Base-by-base conservation (phyloP, 2,797 vertebrate genomes). In the Chromobotia macracanthus region DNA sequence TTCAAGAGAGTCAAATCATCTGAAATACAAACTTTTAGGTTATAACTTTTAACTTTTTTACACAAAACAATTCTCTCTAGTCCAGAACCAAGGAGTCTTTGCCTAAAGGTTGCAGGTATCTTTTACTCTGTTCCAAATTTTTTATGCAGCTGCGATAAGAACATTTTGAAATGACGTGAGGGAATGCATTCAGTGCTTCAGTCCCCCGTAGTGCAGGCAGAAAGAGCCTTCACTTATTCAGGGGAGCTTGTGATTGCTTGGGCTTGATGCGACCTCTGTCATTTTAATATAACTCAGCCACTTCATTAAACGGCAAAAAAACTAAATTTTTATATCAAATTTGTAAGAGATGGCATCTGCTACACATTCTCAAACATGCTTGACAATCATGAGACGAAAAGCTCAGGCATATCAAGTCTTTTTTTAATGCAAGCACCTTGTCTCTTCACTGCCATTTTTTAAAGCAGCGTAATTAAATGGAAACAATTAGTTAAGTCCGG, bases 251-350 rank as follows among this genome's bases (percentile, higher is more conserved):
- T 5, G 1, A 25, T 76, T 81, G 72, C 83, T 80, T 77, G 53
- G 60, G 53, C 76, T 75, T 77, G 77, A 71, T 75, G 28, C 21
- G 28, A 81, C 78, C 80, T 81, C 63, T 82, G 41, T 75, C 74
- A 79, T 63, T 75, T 75, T 58, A 58, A 50, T 73, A 82, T 82
- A 84, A 86, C 81, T 81, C 67, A 86, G 77, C 75, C 11, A 23
- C 70, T 19, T 67, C 56, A 80, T 28, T 81, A 83, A 74, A 80
- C 61, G 10, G 41, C 28, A 71, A 60, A 15, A 3, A 31, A 55
- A 71, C 23, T 75, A 67, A 75, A 79, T 75, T 75, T 74, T 76
- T 77, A 71, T 66, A 69, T 77, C 16, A 21, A 53, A 68, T 76
- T 74, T 69, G 53, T 56, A n/a, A 21, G 31, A 61, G 68, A 66